Evolutionary conservation across 2,113 vertebrate species (phyloP), one percentile per base, ranked within the genome.

Genomic region (Gymnocephalus cernua): DNA sequence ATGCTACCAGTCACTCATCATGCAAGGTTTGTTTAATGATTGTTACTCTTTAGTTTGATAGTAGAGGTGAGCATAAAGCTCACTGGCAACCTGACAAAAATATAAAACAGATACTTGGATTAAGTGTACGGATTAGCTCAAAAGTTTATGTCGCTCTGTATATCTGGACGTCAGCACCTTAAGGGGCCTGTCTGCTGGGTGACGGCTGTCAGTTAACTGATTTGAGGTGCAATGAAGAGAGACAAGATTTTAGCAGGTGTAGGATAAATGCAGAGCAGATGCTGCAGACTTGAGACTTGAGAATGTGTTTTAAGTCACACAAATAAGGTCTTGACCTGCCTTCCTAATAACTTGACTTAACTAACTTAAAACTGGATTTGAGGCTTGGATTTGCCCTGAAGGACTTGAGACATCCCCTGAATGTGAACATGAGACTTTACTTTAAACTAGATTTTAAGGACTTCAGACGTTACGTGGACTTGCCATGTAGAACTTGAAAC

Each of bases 181-280:
- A 54, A 13, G 27, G 14, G 10, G 16, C 27, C 57, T 69, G 23
- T 64, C 32, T 66, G 50, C 16, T 50, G 57, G 56, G 21, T 70
- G 25, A 66, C 29, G 56, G 41, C 68, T 61, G 59, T 51, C 74
- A 47, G 38, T n/a, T 57, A 53, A 74, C 16, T 8, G 56, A 54
- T 19, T 72, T 72, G 16, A 27, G 38, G 19, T 27, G 14, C 19
- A 65, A 38, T 41, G 21, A 38, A 48, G 12, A 16, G 35, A 18
- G 38, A 76, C 51, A 56, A 10, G 3, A 16, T 56, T 9, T 45
- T 10, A 23, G 23, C 61, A 66, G 21, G 19, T 10, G 4, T 6
- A 14, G 41, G 41, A 35, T 47, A 3, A 44, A 15, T 3, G 50
- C 35, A 32, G 23, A 47, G 57, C 19, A 45, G 38, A 57, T 32